A percentile compares a stretch with the other conserved stretches of the same genome.
phyloP scores from a whole-genome alignment of 35 echinoderm and acorn worm genomes.

The Ophiothrix spiculata region DNA sequence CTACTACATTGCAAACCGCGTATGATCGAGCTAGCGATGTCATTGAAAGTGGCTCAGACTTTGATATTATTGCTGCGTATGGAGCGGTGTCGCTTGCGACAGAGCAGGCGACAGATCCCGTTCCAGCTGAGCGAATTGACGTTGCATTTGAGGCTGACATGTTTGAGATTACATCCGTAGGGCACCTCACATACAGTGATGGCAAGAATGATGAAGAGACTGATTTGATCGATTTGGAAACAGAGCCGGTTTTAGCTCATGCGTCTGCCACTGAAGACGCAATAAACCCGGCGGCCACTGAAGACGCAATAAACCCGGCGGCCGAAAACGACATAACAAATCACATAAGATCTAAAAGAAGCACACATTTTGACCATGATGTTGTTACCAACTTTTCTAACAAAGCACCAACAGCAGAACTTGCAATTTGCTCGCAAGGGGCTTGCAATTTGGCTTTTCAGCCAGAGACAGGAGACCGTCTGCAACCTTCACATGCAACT shows the following conservation, averaged over 20 bases:
- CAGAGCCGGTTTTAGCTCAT: background rate
- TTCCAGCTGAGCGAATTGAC: background rate
- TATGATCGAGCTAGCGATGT: background rate
- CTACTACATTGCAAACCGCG: background rate
- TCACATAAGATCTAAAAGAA: no score
- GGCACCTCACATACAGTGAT: background rate
- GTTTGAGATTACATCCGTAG: background rate
- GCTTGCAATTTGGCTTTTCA: background rate
- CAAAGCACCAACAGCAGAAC: no score
- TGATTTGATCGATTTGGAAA: background rate
- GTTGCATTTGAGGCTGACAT: background rate
- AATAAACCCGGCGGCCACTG: no score
- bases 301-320: no score
- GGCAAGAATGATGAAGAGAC: background rate
- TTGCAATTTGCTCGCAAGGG: no score
- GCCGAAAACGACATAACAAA: no score
- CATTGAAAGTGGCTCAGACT: background rate
- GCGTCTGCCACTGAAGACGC: no score
- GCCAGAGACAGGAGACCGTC: background rate
- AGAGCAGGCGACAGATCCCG: background rate
- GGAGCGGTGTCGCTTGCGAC: background rate
- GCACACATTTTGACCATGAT: no score
- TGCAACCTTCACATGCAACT: background rate
- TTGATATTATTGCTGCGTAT: background rate
- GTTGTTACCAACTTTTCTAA: no score